Evolutionary conservation across 2,888 invertebrate genomes (phyloP), one percentile per base, ranked within the genome.

Genomic region (Leucophora obtusa): DNA sequence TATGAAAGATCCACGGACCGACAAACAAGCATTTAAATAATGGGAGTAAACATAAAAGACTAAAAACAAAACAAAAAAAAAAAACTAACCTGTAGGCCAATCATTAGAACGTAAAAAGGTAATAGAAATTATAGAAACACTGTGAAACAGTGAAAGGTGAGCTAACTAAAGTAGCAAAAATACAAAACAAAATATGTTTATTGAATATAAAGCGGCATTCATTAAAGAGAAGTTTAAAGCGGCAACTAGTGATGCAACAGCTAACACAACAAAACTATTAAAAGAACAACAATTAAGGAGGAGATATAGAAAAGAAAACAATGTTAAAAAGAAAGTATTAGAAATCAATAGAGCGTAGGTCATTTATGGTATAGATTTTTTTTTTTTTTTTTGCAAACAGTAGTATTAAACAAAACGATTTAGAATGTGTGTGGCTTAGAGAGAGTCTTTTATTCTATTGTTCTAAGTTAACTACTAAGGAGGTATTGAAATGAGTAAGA

Each of bases 11-110:
- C 14, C 51, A 71, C 43, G 43, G 5, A 47, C 77, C 71, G 71
- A 73, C 73, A 72, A 81, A 73, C 69, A 60, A 70, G 63, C 80
- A 76, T 81, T 81, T 65, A 77, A 81, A 81, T 81, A 66, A 77
- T 77, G 65, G 71, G 66, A 72, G 72, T 58, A 73, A 63, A 81
- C 68, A 58, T 35, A 28, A 53, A 11, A 0, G 14, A 69, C 1
- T 60, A n/a, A 47, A 21, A 17, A 35, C 6, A 28, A 28, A 28
- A 28, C 6, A 47, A 56, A 51, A 54, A 38, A 53, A 17, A 21
- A 56, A 72, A 63, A 72, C 59, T 60, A 77, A 72, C 73, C 81
- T 77, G 70, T 65, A 66, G 77, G 77, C 77, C 73, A 72, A 56
- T 35, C n/a, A 5, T 47, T n/a, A 47, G 43, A n/a, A 47, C 14